Base-by-base conservation (phyloP, 2,888 invertebrate species). In the Phengaris alcon region DNA sequence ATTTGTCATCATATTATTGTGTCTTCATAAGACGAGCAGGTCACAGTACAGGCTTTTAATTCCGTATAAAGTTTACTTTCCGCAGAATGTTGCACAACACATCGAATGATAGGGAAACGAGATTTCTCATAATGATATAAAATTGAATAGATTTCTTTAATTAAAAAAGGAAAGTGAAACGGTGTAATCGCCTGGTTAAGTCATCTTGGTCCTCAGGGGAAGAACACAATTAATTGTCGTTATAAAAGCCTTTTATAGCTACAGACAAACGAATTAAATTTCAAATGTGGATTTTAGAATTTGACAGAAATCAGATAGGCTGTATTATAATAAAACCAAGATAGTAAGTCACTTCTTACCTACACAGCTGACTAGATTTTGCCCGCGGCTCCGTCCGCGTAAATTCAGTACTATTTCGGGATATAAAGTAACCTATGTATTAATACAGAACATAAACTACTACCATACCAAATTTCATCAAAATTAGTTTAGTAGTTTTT, bases 101-200 rank as follows among this genome's bases (percentile, higher is more conserved):
- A 52, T 52, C 52, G 35, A 64, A 64, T 64, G 64, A 64, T 64
- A 44, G 64, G 64, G 64, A 35, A 64, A 64, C 35, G 12, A 64
- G 64, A 64, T 64, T 64, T 64, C 64, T 64, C 64, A 64, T 64
- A 64, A 64, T 64, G 64, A 64, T 64, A 64, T 64, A 44, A 64
- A 64, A 64, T 64, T 64, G 64, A 64, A 64, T 64, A 64, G 64
- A 64, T 64, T 64, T 64, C 64, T 64, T 64, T 44, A 64, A 64
- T 64, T 64, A 64, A 64, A 64, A 59, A 44, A 12, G 13, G 64
- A 64, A 64, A 64, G 64, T 64, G 12, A 64, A 44, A 35, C 35
- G 35, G 35, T 10, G 64, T 64, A 64, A 64, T 35, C 6, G 64
- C 35, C 4, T 6, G 35, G 64, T 64, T 64, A 64, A 64, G 64